phyloP scores from a whole-genome alignment of 1,140 invertebrate species.

The Drosophila leontia region DNA sequence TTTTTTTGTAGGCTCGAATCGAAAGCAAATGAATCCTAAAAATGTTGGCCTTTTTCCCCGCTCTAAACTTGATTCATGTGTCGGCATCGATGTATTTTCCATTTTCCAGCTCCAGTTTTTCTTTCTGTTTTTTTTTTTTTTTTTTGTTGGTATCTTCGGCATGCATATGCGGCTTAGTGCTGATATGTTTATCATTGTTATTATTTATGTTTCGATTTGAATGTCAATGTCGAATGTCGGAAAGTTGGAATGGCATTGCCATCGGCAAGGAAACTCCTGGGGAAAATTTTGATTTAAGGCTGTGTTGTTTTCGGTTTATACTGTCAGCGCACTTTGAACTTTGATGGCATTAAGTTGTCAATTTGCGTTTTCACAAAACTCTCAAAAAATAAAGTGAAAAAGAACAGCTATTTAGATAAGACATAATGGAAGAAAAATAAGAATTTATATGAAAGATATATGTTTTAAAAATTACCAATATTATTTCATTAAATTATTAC shows the following conservation, averaged over 20 bases:
- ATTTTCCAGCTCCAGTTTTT: constrained; percentile 8
- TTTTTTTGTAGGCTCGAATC: constrained; percentile 35
- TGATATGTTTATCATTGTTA: constrained; percentile 84
- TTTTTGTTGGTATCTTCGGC: constrained; percentile 17
- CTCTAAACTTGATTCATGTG: constrained; percentile 48
- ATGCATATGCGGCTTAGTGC: constrained; percentile 57
- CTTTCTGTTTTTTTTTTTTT: neutral
- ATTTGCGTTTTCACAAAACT: constrained; percentile 60
- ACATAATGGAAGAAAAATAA: too few species aligned
- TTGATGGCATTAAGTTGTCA: constrained; percentile 81
- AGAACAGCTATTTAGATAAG: constrained; percentile 1
- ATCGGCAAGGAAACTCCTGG: constrained; percentile 19
- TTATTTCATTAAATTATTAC: neutral
- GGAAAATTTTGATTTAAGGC: neutral
- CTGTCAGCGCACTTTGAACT: constrained; percentile 72
- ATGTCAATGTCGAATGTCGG: constrained; percentile 74
- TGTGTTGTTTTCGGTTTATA: constrained; percentile 45
- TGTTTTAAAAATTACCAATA: neutral
- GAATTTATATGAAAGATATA: neutral
- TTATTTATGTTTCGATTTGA: constrained; percentile 83
- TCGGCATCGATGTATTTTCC: constrained; percentile 42
- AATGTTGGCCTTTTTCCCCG: constrained; percentile 49
- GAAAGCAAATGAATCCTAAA: constrained; percentile 71
- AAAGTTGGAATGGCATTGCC: constrained; percentile 27
- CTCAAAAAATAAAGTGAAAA: neutral